Percentiles rank a stretch among this genome's conserved stretches.
These are phyloP conservation scores for Theonella swinhoei DNA, from an alignment of 37 sponge, comb jelly and placozoan genomes.

Conservation along the genomic window DNA sequence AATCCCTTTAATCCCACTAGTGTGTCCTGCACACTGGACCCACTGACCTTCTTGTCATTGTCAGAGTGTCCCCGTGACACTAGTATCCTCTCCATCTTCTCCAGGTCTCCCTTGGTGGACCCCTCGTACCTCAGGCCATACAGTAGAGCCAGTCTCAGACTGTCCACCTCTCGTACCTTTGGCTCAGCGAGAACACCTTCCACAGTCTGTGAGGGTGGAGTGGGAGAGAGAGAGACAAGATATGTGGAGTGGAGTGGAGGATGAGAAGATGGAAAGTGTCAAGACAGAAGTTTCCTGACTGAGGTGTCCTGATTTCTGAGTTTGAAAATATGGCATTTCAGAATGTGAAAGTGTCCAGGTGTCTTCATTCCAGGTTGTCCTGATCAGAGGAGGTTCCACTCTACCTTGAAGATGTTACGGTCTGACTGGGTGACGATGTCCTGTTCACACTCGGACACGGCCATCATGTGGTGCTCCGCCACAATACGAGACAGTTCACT, in stretches of 20 bases:
- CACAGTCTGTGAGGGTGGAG: conserved; percentile 39
- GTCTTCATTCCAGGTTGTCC: too few species aligned
- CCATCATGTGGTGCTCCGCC: conserved; percentile 71
- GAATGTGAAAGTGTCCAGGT: neutral
- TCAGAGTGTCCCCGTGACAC: conserved; percentile 58
- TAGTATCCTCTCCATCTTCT: conserved; percentile 26
- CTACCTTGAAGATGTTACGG: neutral
- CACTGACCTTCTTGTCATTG: conserved; percentile 40
- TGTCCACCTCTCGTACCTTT: conserved; percentile 52
- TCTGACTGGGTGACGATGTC: conserved; percentile 79
- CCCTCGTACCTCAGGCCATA: conserved; percentile 83
- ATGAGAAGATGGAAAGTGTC: conserved; percentile 16
- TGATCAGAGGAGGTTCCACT: too few species aligned
- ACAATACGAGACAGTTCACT: conserved; percentile 90
- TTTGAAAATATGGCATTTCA: neutral
- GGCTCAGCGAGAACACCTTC: conserved; percentile 60
- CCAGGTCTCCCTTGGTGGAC: conserved; percentile 23
- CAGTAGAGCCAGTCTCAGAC: conserved; percentile 79
- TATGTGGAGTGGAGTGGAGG: conserved; percentile 2
- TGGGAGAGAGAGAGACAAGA: neutral
- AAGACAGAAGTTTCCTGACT: neutral
- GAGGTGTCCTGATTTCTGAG: neutral
- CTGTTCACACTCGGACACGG: conserved; percentile 91
- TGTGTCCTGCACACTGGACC: too few species aligned
- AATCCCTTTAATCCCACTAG: too few species aligned